Percentiles rank a stretch among this genome's conserved stretches.
These are phyloP conservation scores for Aricia artaxerxes DNA, from an alignment of 2,888 invertebrate species.

Conservation along the genomic window DNA sequence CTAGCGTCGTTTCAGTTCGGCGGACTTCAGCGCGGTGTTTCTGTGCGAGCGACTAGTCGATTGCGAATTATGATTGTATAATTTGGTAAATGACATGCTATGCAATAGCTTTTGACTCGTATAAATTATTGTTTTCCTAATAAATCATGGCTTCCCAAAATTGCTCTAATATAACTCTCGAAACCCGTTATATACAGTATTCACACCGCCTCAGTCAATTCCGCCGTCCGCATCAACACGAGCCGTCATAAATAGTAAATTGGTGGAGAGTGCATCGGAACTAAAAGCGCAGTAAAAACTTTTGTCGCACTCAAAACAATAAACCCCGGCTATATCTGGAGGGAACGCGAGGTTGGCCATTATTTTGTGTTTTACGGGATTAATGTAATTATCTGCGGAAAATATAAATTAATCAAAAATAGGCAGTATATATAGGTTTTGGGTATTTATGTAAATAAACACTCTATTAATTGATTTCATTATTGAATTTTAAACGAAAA, in stretches of 20 bases:
- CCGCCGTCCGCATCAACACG: conserved; percentile 30
- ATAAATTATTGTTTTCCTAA: neutral
- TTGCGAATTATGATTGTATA: too few species aligned
- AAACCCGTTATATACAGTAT: neutral
- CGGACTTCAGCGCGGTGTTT: too few species aligned
- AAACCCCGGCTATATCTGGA: conserved; percentile 55
- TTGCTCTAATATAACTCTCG: too few species aligned
- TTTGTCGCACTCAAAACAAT: conserved; percentile 73
- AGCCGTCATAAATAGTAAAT: conserved; percentile 43
- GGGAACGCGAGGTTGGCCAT: conserved; percentile 44
- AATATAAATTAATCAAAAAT: neutral
- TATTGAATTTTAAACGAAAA: too few species aligned
- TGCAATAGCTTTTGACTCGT: too few species aligned
- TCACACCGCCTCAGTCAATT: neutral
- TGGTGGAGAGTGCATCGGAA: conserved; percentile 46
- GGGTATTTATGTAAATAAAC: too few species aligned
- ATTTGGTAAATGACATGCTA: too few species aligned
- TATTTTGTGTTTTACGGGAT: neutral
- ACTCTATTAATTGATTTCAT: too few species aligned
- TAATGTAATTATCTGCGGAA: conserved; percentile 42
- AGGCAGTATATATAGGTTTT: too few species aligned
- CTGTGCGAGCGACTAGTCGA: too few species aligned
- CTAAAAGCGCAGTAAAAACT: conserved; percentile 68
- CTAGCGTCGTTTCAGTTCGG: too few species aligned
- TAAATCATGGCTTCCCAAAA: neutral